phyloP scores from a whole-genome alignment of 1,140 invertebrate species.

The Caligus rogercresseyi region DNA sequence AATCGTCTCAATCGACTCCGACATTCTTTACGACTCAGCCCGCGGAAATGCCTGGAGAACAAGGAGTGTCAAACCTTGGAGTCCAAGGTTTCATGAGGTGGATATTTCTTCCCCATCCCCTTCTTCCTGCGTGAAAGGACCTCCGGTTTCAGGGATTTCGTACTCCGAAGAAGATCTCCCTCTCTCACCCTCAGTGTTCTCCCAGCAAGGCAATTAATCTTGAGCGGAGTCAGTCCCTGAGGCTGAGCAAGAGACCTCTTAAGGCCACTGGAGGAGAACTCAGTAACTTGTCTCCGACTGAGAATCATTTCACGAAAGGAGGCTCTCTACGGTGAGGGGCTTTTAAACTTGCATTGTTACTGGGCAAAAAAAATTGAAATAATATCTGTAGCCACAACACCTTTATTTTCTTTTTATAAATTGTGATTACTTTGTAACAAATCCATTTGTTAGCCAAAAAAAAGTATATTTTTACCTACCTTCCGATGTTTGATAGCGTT shows the following conservation, averaged over 20 bases:
- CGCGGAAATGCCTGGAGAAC: neutral
- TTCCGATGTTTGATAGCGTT: no score
- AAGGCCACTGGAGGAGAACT: neutral
- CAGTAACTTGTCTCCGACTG: neutral
- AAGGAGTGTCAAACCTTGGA: slow-evolving; percentile 4
- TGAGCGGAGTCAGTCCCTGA: slow-evolving; percentile 19
- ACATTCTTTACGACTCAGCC: neutral
- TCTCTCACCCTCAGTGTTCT: no score
- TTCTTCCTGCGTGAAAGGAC: no score
- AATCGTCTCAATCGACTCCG: slow-evolving; percentile 9
- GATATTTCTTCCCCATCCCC: neutral
- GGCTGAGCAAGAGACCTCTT: slow-evolving; percentile 14
- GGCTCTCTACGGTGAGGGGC: slow-evolving; percentile 14
- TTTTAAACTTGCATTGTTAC: neutral
- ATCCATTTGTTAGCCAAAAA: no score
- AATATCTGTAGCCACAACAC: no score
- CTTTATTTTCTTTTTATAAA: no score
- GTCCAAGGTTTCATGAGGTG: neutral
- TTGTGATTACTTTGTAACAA: no score
- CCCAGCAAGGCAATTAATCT: neutral
- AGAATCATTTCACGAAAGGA: slow-evolving; percentile 12
- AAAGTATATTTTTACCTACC: no score
- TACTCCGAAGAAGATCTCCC: neutral
- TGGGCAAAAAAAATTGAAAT: neutral
- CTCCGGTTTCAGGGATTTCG: no score